Conservation (phyloP, 2,888 invertebrate species). For the Synanthedon andrenaeformis region DNA sequence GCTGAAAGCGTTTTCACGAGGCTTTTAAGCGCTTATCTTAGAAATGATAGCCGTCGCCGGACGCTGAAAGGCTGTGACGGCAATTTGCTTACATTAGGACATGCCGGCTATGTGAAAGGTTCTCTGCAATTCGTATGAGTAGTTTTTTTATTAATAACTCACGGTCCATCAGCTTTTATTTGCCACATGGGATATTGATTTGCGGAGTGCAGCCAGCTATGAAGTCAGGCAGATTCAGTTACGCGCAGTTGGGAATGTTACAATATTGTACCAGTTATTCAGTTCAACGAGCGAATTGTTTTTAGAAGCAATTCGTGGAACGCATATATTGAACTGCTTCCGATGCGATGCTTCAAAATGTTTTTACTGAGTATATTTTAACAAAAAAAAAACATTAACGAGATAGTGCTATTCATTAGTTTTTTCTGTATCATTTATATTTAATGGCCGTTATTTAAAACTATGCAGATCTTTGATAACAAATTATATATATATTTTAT, state of each 20-base stretch:
- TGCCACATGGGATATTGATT: conserved; percentile 35
- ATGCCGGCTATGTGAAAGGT: conserved; percentile 36
- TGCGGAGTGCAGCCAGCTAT: conserved; percentile 33
- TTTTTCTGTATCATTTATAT: not conserved
- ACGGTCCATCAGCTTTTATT: conserved; percentile 22
- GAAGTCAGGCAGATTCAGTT: conserved; percentile 45
- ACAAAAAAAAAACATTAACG: not conserved
- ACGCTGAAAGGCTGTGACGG: conserved; percentile 64
- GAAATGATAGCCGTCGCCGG: conserved; percentile 65
- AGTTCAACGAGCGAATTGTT: conserved; percentile 43
- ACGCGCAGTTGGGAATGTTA: conserved; percentile 35
- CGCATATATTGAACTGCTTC: conserved; percentile 10
- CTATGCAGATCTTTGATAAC: too few species aligned
- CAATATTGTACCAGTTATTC: conserved; percentile 33
- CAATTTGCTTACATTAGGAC: conserved; percentile 69
- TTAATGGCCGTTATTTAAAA: too few species aligned
- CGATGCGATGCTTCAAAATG: not conserved
- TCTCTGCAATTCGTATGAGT: conserved; percentile 23
- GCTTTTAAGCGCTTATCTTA: conserved; percentile 71
- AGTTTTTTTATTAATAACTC: not conserved
- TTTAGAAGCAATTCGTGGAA: conserved; percentile 37
- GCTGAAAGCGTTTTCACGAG: conserved; percentile 62
- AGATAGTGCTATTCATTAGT: not conserved
- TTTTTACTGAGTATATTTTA: not conserved
- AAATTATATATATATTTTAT: too few species aligned